Percentiles rank a stretch among this genome's conserved stretches.
Evolutionary conservation across 2,888 invertebrate species (phyloP).

Genomic region (Apeira syringaria): DNA sequence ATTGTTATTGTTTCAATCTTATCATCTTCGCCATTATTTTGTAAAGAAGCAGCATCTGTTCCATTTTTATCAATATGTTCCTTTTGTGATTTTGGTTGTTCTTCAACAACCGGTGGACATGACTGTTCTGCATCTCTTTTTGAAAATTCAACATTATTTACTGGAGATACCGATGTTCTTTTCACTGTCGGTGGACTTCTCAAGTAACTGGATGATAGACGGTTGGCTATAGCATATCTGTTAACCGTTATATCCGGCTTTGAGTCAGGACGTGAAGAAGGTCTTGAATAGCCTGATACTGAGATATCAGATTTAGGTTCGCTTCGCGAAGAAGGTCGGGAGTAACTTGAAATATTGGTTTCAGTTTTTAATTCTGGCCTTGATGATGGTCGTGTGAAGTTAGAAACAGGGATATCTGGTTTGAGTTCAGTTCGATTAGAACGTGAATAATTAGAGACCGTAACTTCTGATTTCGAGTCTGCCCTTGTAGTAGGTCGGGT

Average conservation of each 20-base stretch:
- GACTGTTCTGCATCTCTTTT: conserved; percentile 52
- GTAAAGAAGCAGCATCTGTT: not conserved
- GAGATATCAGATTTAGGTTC: conserved; percentile 15
- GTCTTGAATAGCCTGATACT: conserved; percentile 18
- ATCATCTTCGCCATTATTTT: conserved; percentile 38
- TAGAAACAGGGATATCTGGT: conserved; percentile 9
- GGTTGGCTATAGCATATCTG: conserved; percentile 70
- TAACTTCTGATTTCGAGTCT: conserved; percentile 51
- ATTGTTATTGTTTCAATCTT: conserved; percentile 83
- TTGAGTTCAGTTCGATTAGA: conserved; percentile 13
- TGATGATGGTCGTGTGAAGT: conserved; percentile 14
- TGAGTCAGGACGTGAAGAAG: conserved; percentile 43
- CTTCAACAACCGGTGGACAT: conserved; percentile 43
- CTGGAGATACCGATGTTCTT: conserved; percentile 64
- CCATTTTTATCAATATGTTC: conserved; percentile 14
- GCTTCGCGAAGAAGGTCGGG: conserved; percentile 10
- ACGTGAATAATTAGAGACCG: conserved; percentile 25
- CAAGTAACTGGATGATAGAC: conserved; percentile 69
- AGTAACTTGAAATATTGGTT: conserved; percentile 9
- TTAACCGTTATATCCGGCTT: conserved; percentile 57
- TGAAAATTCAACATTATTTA: conserved; percentile 48
- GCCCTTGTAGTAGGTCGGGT: conserved; percentile 44
- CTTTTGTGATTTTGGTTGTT: conserved; percentile 35
- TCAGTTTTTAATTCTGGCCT: conserved; percentile 18
- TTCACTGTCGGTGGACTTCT: conserved; percentile 67